Evolutionary conservation across 2,888 invertebrate species (phyloP), one percentile per base, ranked within the genome.

Genomic region (Andrena trimmerana): DNA sequence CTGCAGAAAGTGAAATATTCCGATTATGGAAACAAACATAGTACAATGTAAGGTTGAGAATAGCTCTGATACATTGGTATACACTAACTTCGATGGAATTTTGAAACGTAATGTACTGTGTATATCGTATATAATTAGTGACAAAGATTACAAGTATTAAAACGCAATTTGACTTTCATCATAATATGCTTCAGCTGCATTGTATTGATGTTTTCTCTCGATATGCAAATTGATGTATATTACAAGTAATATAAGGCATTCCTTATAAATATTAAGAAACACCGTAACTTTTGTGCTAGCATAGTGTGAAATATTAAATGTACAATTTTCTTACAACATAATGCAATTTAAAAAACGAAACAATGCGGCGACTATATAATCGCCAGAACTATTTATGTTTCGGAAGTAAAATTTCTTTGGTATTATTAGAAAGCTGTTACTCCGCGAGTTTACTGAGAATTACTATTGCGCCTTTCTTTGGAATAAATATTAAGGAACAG

Each of bases 151-250:
- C 27, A 63, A 63, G 24, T 63, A 63, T 62, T 60, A 20, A 70
- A 62, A 42, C 52, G 67, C 20, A 16, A 57, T 65, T 78, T n/a
- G 33, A 68, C 24, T 81, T 62, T 63, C 42, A 57, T 27, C 36
- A 69, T 54, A 74, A 29, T 52, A 81, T 29, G 60, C 31, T 52
- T 83, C 42, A 66, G 7, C 66, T 48, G 57, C 50, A 75, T 68
- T 50, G n/a, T 60, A 67, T 31, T 42, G 24, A 76, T 80, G 76
- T 82, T 82, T 82, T 74, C 48, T 77, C 67, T 70, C 36, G 73
- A 50, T 16, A 42, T 75, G 60, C 16, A 83, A 75, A 84, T 83
- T 65, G 57, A 66, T 72, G 29, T 78, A 48, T 72, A 59, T 72
- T 69, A 13, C 69, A 81, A 81, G 16, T 60, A 69, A 67, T 33